Conservation (phyloP, 1,140 invertebrate species). For the Bombus sibiricus region DNA sequence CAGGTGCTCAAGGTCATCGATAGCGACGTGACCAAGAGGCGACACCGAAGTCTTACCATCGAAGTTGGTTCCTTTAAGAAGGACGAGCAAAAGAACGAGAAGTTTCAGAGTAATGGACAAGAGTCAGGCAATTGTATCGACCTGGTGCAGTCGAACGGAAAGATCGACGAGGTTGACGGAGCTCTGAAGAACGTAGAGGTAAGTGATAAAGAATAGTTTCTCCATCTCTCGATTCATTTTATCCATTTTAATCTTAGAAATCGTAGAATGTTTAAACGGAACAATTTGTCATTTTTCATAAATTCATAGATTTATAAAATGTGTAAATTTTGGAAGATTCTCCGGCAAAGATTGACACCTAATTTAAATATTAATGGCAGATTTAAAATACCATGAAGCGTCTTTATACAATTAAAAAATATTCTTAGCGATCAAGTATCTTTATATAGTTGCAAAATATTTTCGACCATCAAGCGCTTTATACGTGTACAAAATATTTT, state of each 20-base stretch:
- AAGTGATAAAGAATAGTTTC: background rate
- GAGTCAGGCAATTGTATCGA: background rate
- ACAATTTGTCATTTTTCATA: no score
- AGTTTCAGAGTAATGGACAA: background rate
- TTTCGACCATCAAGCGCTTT: no score
- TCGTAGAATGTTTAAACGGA: background rate
- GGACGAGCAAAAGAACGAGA: constrained; percentile 21
- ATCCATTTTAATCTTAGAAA: no score
- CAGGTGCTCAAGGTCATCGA: constrained; percentile 80
- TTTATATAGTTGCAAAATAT: no score
- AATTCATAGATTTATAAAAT: no score
- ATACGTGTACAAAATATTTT: no score
- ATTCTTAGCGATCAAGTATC: no score
- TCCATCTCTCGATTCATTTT: background rate
- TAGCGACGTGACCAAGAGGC: constrained; percentile 76
- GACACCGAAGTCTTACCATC: constrained; percentile 22
- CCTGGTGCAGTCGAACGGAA: background rate
- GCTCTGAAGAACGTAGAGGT: constrained; percentile 21
- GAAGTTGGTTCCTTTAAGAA: constrained; percentile 27
- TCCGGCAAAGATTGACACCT: no score
- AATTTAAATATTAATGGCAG: no score
- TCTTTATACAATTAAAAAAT: no score
- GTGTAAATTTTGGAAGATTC: no score
- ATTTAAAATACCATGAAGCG: no score
- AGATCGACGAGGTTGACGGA: background rate